Percentiles rank a stretch among this genome's conserved stretches.
phyloP scores from a whole-genome alignment of 2,888 invertebrate species.

The Protodeltote pygarga region DNA sequence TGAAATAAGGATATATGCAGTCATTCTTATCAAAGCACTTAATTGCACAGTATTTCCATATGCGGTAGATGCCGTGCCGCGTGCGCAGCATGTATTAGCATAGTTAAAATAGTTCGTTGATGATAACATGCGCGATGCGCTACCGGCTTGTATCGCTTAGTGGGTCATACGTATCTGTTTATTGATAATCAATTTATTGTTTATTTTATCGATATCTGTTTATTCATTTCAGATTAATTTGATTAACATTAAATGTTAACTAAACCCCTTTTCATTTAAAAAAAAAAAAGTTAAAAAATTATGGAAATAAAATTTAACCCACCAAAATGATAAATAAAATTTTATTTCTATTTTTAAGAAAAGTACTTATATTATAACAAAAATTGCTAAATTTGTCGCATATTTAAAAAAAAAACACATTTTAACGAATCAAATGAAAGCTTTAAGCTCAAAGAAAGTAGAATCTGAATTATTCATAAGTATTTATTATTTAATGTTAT shows the following conservation, averaged over 20 bases:
- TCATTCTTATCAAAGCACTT: too few relatives aligned
- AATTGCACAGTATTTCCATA: constrained; percentile 42
- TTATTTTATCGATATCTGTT: too few relatives aligned
- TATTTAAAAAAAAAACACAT: too few relatives aligned
- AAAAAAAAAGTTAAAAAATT: too few relatives aligned
- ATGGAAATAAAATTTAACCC: too few relatives aligned
- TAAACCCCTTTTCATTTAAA: too few relatives aligned
- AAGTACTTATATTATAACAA: too few relatives aligned
- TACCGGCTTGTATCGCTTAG: constrained; percentile 33
- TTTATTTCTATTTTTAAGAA: too few relatives aligned
- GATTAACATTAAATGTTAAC: constrained; percentile 27
- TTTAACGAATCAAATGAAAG: background rate
- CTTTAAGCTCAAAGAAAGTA: constrained; percentile 2
- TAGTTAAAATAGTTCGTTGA: constrained; percentile 36
- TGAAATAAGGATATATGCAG: too few relatives aligned
- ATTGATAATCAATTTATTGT: constrained; percentile 8
- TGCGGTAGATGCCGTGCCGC: constrained; percentile 21
- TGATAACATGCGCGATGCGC: constrained; percentile 34
- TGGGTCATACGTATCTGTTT: constrained; percentile 39
- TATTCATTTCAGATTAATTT: constrained; percentile 19
- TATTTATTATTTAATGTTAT: background rate
- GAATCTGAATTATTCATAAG: constrained; percentile 5
- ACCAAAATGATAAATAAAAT: too few relatives aligned
- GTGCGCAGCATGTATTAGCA: constrained; percentile 46
- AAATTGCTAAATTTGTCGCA: too few relatives aligned